phyloP scores from a whole-genome alignment of 1,140 invertebrate genomes.

The Zaprionus lachaisei region DNA sequence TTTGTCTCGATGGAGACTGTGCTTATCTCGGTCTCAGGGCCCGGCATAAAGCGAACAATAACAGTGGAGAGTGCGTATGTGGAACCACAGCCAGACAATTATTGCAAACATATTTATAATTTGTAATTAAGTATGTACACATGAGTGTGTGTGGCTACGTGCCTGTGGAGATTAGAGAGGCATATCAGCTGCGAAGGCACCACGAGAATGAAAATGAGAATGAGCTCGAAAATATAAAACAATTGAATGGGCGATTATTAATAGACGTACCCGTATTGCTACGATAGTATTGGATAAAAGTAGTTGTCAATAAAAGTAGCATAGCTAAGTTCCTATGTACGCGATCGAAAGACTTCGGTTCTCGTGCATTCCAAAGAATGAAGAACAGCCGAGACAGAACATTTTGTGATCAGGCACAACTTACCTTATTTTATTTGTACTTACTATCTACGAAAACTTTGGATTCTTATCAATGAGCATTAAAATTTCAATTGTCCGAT shows the following conservation, averaged over 20 bases:
- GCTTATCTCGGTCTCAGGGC: conserved; percentile 25
- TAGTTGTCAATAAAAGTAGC: not conserved
- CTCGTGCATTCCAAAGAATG: not conserved
- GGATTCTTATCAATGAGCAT: conserved; percentile 32
- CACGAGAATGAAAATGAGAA: conserved; percentile 8
- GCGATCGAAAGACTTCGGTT: conserved; percentile 3
- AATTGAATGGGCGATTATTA: not conserved
- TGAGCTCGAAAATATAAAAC: not conserved
- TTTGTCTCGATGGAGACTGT: not conserved
- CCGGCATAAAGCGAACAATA: conserved; percentile 10
- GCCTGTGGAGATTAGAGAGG: conserved; percentile 49
- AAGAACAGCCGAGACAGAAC: not conserved
- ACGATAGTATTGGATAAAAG: not conserved
- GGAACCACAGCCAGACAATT: not conserved
- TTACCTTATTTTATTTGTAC: conserved; percentile 16
- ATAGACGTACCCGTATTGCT: not conserved
- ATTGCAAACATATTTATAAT: conserved; percentile 51
- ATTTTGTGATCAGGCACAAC: conserved; percentile 28
- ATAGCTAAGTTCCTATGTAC: not conserved
- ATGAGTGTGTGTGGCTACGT: conserved; percentile 2
- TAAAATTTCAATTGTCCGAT: conserved; percentile 30
- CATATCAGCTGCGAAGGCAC: conserved; percentile 56
- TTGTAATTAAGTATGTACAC: conserved; percentile 4
- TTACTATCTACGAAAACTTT: conserved; percentile 27
- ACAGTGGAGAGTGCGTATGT: not conserved